Base-by-base conservation (phyloP, 2,797 vertebrate species). In the Aplochiton taeniatus region DNA sequence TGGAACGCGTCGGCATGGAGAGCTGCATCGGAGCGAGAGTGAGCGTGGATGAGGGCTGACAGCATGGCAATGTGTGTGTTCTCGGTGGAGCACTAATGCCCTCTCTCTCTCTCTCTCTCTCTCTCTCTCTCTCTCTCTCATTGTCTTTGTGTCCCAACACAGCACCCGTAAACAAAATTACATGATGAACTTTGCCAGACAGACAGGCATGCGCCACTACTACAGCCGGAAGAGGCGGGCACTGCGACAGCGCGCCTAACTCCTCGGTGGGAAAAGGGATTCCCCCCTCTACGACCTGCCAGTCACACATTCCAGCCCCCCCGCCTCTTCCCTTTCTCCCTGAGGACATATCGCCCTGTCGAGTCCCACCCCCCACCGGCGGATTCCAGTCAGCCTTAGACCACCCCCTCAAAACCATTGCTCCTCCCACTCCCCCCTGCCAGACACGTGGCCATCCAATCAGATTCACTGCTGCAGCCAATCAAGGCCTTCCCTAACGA, bases 141-240 rank as follows among this genome's bases (percentile, higher is more conserved):
- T 31, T 53, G 47, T 51, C 55, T 83, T 89, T 74, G 64, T 90
- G 65, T 90, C 84, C 87, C 91, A 77, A 87, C 31, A 31, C 93
- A 99, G 97, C 94, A 98, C 96, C 84, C 96, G 97, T 78, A 99
- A 99, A 92, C 96, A 98, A 94, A 99, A 98, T 95, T 98, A 98
- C 93, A 98, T 98, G 96, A 98, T 98, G 96, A 98, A 97, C 94
- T 99, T 96, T 95, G 96, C 96, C 93, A 93, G 96, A 85, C 97
- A 98, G 93, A 95, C 95, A 85, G 95, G 95, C 82, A 90, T 95
- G 84, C 95, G 96, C 82, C 96, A 97, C 92, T 98, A 97, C 93
- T 98, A 96, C 94, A 98, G 91, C 91, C 95, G 97, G 93, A 96
- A 96, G 93, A 93, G 95, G 91, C 94, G 97, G 92, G 95, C 96